Conservation (phyloP, 2,113 vertebrate species). For the Asarcornis scutulata region DNA sequence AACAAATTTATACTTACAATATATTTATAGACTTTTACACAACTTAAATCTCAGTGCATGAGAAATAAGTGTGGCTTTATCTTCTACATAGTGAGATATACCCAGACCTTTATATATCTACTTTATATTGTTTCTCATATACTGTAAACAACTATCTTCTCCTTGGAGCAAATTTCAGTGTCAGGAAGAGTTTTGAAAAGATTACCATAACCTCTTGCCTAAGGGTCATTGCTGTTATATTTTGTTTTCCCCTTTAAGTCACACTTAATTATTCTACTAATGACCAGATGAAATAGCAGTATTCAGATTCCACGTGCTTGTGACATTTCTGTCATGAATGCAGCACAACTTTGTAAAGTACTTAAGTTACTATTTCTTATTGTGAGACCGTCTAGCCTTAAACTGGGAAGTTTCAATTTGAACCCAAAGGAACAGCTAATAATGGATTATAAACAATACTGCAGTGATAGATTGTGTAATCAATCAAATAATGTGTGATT, state of each 20-base stretch:
- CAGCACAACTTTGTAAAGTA: neutral
- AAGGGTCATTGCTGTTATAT: neutral
- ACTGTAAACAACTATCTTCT: neutral
- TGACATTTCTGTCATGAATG: neutral
- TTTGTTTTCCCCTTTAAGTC: neutral
- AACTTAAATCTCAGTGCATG: neutral
- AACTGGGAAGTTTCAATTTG: neutral
- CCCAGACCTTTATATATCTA: fast-evolving
- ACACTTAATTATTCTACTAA: neutral
- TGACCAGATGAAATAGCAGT: neutral
- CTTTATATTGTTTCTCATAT: neutral
- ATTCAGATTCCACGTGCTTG: neutral
- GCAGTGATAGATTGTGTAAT: neutral
- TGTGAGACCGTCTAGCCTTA: neutral
- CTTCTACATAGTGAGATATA: fast-evolving
- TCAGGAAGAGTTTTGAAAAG: neutral
- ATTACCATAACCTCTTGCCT: neutral
- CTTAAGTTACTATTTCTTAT: neutral
- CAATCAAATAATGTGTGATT: neutral
- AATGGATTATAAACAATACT: neutral
- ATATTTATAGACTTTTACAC: neutral
- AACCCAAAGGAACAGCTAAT: neutral
- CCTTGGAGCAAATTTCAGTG: neutral
- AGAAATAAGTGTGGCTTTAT: neutral
- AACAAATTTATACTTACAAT: neutral